Base-by-base conservation (phyloP, 2,113 vertebrate species). In the Gnathonemus longibarbis region DNA sequence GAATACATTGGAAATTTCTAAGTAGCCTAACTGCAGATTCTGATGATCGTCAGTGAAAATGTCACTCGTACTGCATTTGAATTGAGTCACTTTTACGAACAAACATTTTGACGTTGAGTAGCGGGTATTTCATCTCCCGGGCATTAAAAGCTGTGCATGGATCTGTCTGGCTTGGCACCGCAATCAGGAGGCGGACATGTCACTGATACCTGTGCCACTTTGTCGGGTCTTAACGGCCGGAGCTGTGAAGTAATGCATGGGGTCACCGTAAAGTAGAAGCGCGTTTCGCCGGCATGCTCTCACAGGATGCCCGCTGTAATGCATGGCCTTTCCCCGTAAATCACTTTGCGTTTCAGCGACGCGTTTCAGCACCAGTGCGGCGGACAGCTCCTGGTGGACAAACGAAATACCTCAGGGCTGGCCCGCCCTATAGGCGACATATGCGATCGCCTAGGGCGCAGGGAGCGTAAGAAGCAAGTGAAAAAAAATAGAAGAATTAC, bases 301-400 rank as follows among this genome's bases (percentile, higher is more conserved):
- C 56, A 58, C 58, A 27, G n/a, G 9, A 66, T 66, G 24, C n/a
- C n/a, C 62, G n/a, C 62, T 13, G 62, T 31, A 31, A 13, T 31
- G 27, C 62, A 1, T 11, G 62, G n/a, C 62, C 9, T 31, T 70
- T 70, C 27, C 62, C 9, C 31, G 31, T 53, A 35, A 31, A 70
- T 70, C 27, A 11, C 62, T 70, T 13, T 11, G 50, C 39, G 80
- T 42, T 86, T 83, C 53, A 87, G 49, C 45, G 39, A 80, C 46
- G 42, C 56, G 19, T 42, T 87, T 87, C 53, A 87, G 49, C 50
- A 49, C 83, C 52, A 31, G 89, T 53, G 42, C 86, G 58, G 21
- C 66, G 50, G 91, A 91, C 89, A 93, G 90, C 92, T 91, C 90
- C 88, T 56, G 8, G 58, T 21, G 35, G 17, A 8, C 27, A 84